Percentiles rank a stretch among this genome's conserved stretches.
phyloP scores from a whole-genome alignment of 2,797 vertebrate species.

The Simalia tracyae region DNA sequence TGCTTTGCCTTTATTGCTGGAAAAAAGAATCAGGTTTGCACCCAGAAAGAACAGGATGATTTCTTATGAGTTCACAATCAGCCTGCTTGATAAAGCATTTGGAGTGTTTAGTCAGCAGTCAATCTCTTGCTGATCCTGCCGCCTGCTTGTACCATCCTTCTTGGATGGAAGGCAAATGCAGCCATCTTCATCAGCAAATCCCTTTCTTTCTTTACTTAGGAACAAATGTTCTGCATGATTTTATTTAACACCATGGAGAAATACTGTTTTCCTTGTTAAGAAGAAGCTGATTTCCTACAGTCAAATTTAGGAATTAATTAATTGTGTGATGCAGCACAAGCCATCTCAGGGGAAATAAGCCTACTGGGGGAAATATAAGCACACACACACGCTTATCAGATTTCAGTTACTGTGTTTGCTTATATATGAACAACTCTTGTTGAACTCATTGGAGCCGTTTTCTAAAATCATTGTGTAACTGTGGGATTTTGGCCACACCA shows the following conservation, averaged over 20 bases:
- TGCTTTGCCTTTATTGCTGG: neutral
- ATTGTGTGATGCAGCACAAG: neutral
- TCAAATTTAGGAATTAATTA: neutral
- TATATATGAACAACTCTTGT: neutral
- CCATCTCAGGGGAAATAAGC: neutral
- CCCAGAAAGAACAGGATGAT: neutral
- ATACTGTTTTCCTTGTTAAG: neutral
- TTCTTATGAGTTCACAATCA: neutral
- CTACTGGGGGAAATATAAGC: neutral
- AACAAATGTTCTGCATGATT: neutral
- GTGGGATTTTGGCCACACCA: neutral
- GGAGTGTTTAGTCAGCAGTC: neutral
- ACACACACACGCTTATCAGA: neutral
- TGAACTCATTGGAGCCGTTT: neutral
- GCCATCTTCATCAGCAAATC: neutral
- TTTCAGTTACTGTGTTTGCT: neutral
- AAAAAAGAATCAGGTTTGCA: neutral
- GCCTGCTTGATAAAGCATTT: neutral
- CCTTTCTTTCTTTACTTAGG: neutral
- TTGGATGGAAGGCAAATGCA: neutral
- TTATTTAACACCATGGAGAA: neutral
- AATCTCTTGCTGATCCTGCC: neutral
- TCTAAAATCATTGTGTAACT: neutral
- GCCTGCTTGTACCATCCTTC: neutral
- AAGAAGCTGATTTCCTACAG: neutral